Conservation (phyloP, 2,113 vertebrate species). For the Etheostoma spectabile region DNA sequence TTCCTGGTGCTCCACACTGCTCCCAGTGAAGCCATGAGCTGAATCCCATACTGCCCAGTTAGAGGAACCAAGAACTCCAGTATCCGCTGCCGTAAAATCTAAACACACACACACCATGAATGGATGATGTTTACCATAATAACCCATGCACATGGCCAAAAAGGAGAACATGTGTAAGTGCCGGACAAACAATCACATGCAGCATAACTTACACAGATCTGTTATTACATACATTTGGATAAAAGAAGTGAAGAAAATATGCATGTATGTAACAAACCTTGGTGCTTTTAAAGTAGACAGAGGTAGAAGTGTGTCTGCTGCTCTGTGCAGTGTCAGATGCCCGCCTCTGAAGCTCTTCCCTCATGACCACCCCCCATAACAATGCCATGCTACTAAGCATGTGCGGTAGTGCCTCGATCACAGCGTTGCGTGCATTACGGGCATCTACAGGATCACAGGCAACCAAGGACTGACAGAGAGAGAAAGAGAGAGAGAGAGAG, state of each 20-base stretch:
- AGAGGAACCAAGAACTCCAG: constrained; percentile 93
- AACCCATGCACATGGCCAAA: neutral
- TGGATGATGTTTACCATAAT: neutral
- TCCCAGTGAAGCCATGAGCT: constrained; percentile 91
- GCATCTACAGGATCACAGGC: constrained; percentile 86
- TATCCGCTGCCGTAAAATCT: constrained; percentile 93
- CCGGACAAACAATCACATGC: neutral
- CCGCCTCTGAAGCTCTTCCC: constrained; percentile 88
- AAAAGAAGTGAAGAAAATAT: neutral
- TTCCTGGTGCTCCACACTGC: constrained; percentile 92
- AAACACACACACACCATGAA: neutral
- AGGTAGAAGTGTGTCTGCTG: constrained; percentile 87
- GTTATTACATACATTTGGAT: neutral
- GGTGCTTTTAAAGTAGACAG: constrained; percentile 93
- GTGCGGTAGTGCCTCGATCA: constrained; percentile 92
- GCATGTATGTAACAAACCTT: constrained; percentile 84
- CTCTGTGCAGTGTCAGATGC: constrained; percentile 84
- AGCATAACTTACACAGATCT: neutral
- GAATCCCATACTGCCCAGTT: constrained; percentile 88
- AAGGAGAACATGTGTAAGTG: neutral
- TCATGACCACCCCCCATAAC: constrained; percentile 90
- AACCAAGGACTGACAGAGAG: constrained; percentile 76
- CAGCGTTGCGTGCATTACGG: constrained; percentile 91
- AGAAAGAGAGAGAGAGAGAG: neutral
- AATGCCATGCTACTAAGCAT: constrained; percentile 91